phyloP scores from a whole-genome alignment of 2,888 invertebrate species.

The Limnephilus rhombicus region DNA sequence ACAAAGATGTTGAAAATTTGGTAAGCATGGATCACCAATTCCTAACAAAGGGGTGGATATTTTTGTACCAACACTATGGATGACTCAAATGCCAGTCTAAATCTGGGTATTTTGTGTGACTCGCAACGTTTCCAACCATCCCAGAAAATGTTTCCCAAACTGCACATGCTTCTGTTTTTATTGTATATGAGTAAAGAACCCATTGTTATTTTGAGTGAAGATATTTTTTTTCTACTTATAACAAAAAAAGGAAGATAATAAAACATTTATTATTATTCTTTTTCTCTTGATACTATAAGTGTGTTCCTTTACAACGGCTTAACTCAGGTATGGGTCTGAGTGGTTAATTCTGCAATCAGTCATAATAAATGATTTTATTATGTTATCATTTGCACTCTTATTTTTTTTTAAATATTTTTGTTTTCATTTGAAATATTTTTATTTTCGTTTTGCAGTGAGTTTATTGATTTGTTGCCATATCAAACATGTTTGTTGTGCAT shows the following conservation, averaged over 20 bases:
- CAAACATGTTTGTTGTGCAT: not conserved
- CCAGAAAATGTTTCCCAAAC: not conserved
- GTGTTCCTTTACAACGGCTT: too few relatives aligned
- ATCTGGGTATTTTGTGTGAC: not conserved
- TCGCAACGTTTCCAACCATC: not conserved
- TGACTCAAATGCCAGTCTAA: not conserved
- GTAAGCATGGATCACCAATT: not conserved
- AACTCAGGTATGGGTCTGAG: too few relatives aligned
- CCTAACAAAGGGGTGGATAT: not conserved
- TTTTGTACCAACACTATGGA: not conserved
- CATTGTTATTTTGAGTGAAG: too few relatives aligned
- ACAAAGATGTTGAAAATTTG: not conserved
- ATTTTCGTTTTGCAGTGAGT: not conserved
- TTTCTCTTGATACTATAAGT: too few relatives aligned
- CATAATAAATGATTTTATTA: not conserved
- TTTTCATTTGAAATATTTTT: not conserved
- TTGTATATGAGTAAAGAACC: not conserved
- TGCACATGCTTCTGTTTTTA: not conserved
- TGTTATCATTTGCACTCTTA: not conserved
- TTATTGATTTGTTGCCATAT: not conserved
- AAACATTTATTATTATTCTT: too few relatives aligned
- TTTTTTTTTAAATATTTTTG: not conserved
- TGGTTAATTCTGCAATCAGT: not conserved
- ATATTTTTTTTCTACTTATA: too few relatives aligned
- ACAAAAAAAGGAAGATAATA: too few relatives aligned